Conservation (phyloP, 2,113 vertebrate species). For the Thamnaconus septentrionalis region DNA sequence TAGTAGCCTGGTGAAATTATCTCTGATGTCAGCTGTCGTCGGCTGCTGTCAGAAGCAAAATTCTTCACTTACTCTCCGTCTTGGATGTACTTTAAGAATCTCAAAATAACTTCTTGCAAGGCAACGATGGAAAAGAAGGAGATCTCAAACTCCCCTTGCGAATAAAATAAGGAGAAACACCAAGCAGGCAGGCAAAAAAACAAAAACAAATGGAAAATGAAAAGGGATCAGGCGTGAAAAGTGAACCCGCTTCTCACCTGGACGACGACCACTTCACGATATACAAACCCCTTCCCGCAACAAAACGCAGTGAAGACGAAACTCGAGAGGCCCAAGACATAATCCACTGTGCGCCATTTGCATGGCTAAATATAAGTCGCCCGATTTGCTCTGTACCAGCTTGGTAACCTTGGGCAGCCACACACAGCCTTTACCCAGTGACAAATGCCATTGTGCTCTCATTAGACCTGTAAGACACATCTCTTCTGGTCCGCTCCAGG, state of each 20-base stretch:
- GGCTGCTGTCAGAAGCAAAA: conserved; percentile 10
- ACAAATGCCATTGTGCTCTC: conserved; percentile 53
- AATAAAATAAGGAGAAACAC: conserved; percentile 21
- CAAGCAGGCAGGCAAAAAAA: neutral
- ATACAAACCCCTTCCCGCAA: conserved; percentile 45
- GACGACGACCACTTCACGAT: conserved; percentile 26
- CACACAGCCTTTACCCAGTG: conserved; percentile 46
- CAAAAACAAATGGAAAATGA: neutral
- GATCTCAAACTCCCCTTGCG: conserved; percentile 37
- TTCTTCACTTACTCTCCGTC: conserved; percentile 30
- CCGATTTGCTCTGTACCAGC: conserved; percentile 66
- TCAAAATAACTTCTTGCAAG: too few species aligned
- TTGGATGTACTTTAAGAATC: too few species aligned
- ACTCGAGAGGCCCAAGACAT: conserved; percentile 75
- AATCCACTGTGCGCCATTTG: conserved; percentile 74
- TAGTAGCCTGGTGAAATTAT: conserved; percentile 14
- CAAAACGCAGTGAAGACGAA: conserved; percentile 76
- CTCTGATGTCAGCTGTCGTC: conserved; percentile 6
- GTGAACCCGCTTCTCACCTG: conserved; percentile 59
- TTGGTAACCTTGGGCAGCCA: conserved; percentile 69
- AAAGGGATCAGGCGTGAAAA: conserved; percentile 21
- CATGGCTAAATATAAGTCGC: conserved; percentile 80
- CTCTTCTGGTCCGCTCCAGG: conserved; percentile 29
- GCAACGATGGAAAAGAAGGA: neutral
- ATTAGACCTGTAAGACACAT: conserved; percentile 54